A percentile compares a stretch with the other conserved stretches of the same genome.
phyloP scores from a whole-genome alignment of 2,888 invertebrate species.

The Lasioglossum villosulum region DNA sequence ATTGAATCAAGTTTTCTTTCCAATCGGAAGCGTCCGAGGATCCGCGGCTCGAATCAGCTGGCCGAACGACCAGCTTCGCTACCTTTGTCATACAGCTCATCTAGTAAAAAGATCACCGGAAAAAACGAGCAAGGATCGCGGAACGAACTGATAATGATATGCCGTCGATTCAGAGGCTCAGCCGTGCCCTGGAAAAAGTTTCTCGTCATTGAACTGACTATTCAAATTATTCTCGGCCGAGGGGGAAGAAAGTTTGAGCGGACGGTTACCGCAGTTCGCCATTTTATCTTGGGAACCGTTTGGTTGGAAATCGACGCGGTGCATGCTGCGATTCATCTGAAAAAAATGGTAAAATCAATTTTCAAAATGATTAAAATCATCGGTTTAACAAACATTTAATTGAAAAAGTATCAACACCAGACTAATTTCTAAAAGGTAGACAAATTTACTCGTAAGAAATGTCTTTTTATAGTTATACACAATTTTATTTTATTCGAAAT shows the following conservation, averaged over 20 bases:
- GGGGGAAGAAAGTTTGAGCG: slow-evolving; percentile 48
- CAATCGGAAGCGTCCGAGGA: slow-evolving; percentile 40
- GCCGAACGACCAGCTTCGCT: slow-evolving; percentile 11
- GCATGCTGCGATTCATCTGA: neutral
- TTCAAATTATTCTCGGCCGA: slow-evolving; percentile 67
- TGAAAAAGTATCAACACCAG: neutral
- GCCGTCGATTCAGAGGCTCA: slow-evolving; percentile 55
- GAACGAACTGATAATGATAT: slow-evolving; percentile 67
- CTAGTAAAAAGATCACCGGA: slow-evolving; percentile 42
- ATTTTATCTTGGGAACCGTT: slow-evolving; percentile 34
- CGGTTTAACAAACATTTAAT: neutral
- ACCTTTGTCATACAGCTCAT: slow-evolving; percentile 27
- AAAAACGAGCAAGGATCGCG: slow-evolving; percentile 30
- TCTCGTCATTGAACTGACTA: slow-evolving; percentile 63
- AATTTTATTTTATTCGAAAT: neutral
- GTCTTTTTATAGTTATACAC: neutral
- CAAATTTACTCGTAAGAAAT: neutral
- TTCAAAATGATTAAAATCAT: neutral
- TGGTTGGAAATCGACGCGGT: neutral
- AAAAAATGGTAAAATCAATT: neutral
- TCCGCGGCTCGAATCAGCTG: slow-evolving; percentile 36
- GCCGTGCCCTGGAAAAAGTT: slow-evolving; percentile 63
- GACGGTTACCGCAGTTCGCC: slow-evolving; percentile 42
- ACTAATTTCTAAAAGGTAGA: neutral
- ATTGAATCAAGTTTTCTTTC: slow-evolving; percentile 49